phyloP scores from a whole-genome alignment of 2,797 vertebrate species.

The Macropus fuliginosus region DNA sequence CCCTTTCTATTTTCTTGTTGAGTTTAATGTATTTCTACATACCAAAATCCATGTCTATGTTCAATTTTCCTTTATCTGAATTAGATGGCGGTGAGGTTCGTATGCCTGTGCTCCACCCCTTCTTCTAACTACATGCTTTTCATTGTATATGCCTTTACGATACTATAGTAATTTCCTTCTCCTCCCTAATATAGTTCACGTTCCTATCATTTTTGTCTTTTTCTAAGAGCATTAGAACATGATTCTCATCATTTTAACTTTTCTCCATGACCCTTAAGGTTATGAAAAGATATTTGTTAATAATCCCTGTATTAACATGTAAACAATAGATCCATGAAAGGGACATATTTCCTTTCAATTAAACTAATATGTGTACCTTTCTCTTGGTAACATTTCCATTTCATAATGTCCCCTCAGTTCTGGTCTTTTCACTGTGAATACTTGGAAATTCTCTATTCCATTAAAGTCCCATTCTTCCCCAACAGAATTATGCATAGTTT shows the following conservation, averaged over 20 bases:
- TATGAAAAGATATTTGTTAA: neutral
- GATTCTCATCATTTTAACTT: neutral
- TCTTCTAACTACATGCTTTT: neutral
- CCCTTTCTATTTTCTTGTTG: neutral
- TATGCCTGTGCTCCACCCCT: neutral
- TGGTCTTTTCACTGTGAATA: too few species aligned
- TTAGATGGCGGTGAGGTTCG: neutral
- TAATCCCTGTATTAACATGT: neutral
- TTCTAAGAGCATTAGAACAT: neutral
- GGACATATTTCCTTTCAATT: neutral
- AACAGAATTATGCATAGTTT: too few species aligned
- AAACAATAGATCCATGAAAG: neutral
- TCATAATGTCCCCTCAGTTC: too few species aligned
- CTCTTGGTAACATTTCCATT: too few species aligned
- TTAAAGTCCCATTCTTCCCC: too few species aligned
- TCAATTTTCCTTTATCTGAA: neutral
- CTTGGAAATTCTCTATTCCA: too few species aligned
- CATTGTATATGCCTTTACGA: neutral
- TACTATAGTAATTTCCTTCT: neutral
- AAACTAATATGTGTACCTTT: neutral
- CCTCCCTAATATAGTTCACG: neutral
- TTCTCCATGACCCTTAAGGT: neutral
- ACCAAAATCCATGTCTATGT: neutral
- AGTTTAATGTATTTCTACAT: neutral
- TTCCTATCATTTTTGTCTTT: neutral